These are phyloP conservation scores for Anticlea derivata DNA, from an alignment of 2,888 invertebrate species.

Conservation along the genomic window DNA sequence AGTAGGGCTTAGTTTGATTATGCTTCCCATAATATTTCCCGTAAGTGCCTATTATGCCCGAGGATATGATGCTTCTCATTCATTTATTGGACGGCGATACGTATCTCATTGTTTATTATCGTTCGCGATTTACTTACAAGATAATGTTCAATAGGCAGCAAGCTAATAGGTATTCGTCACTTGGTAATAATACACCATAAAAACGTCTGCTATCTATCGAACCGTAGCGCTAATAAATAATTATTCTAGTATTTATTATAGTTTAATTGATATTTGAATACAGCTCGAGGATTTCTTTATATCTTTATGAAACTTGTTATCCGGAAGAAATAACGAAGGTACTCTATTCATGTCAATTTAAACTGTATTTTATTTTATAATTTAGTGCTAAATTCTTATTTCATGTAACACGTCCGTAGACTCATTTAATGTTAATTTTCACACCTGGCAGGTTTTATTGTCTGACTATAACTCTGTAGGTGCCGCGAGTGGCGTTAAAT, in stretches of 20 bases:
- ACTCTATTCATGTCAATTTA: background rate
- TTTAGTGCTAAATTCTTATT: slow-evolving; percentile 46
- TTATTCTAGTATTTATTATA: background rate
- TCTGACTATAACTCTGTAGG: slow-evolving; percentile 42
- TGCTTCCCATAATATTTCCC: slow-evolving; percentile 61
- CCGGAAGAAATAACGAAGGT: background rate
- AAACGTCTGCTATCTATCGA: background rate
- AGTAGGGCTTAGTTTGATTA: slow-evolving; percentile 46
- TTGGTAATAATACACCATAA: background rate
- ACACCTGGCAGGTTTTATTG: slow-evolving; percentile 47
- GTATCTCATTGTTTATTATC: slow-evolving; percentile 54
- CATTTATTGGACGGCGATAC: slow-evolving; percentile 52
- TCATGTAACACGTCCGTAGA: slow-evolving; percentile 51
- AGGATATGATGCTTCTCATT: slow-evolving; percentile 50
- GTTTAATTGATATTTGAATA: slow-evolving; percentile 7
- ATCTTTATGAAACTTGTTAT: background rate
- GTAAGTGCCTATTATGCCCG: slow-evolving; percentile 54
- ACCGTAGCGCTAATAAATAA: slow-evolving; percentile 4
- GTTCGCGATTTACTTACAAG: slow-evolving; percentile 20
- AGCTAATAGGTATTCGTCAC: slow-evolving; percentile 14
- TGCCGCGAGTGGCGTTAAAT: slow-evolving; percentile 16
- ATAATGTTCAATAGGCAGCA: slow-evolving; percentile 16
- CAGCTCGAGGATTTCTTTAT: background rate
- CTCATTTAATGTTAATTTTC: slow-evolving; percentile 47
- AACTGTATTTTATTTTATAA: slow-evolving; percentile 16